Evolutionary conservation across 2,113 vertebrate genomes (phyloP).

Genomic region (Sceloporus tristichus): DNA sequence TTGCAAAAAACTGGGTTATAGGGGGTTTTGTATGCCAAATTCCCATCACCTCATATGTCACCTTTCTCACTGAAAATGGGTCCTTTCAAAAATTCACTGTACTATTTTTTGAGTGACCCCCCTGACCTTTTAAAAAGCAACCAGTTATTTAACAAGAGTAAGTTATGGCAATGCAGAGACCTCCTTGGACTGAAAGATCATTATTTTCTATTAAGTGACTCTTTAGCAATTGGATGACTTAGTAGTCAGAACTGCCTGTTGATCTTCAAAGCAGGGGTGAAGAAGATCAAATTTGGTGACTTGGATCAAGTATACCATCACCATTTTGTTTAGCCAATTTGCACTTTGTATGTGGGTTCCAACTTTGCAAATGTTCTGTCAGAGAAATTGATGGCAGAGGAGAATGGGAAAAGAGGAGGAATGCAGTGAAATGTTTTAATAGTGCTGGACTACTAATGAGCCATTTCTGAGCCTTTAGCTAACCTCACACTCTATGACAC

Average conservation of each 20-base stretch:
- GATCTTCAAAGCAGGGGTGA: background rate
- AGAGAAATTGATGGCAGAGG: background rate
- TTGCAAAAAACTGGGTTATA: background rate
- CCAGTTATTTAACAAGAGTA: background rate
- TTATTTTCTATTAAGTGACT: slow-evolving; percentile 37
- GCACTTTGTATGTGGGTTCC: background rate
- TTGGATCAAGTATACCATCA: background rate
- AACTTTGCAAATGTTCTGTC: background rate
- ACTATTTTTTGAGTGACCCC: background rate
- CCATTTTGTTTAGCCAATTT: background rate
- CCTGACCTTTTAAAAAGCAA: background rate
- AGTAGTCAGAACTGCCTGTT: background rate
- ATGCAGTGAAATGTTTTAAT: background rate
- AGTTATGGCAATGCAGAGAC: slow-evolving; percentile 18
- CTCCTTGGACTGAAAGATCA: background rate
- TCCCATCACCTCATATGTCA: background rate
- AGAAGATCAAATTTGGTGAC: background rate
- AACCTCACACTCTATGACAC: too few species aligned
- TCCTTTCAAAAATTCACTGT: background rate
- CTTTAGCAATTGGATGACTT: background rate
- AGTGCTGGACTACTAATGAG: too few species aligned
- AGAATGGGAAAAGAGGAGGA: background rate
- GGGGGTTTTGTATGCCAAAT: background rate
- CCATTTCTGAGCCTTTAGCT: too few species aligned
- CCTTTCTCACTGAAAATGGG: background rate